Base-by-base conservation (phyloP, 2,888 invertebrate genomes). In the Amiota mariae region DNA sequence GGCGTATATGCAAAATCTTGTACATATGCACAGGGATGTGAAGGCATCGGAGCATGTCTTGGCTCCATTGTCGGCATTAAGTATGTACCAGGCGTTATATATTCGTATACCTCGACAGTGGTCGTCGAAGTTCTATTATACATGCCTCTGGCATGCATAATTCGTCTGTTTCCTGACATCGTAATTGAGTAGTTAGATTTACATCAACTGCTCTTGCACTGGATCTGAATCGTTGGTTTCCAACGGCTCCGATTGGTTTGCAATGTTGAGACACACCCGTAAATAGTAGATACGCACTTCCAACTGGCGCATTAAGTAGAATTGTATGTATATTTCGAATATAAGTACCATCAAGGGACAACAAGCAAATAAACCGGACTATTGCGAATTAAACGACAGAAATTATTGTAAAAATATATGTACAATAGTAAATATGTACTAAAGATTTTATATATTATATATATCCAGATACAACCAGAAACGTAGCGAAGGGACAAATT, bases 261-360 rank as follows among this genome's bases (percentile, higher is more conserved):
- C 78, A 54, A 87, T 71, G 73, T 81, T 85, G 13, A 88, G 75
- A 71, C 75, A 81, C 77, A 87, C 81, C 56, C 87, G 84, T 73
- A 87, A 72, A 80, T 84, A 87, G 75, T 85, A 86, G 73, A 84
- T 82, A 72, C 85, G 84, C 75, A 86, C 81, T 79, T 82, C 79
- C 70, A 79, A 73, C 66, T 81, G 81, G 75, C 88, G 82, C 85
- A 87, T 84, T 75, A 88, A 79, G 78, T 85, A 85, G 47, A 87
- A 86, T 79, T 87, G 87, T 75, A 87, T 76, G 77, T 79, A 82
- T 13, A 88, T 81, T 76, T 88, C 87, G 6, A 36, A 36, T 36
- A 36, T 36, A 73, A 84, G 85, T 81, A 87, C 86, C 87, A 88
- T 88, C 76, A 78, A 85, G 75, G 54, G 11, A 24, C 12, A 36